Percentiles rank a stretch among this genome's conserved stretches.
These are phyloP conservation scores for Lasioglossum albipes DNA, from an alignment of 1,140 invertebrate species.

Conservation along the genomic window DNA sequence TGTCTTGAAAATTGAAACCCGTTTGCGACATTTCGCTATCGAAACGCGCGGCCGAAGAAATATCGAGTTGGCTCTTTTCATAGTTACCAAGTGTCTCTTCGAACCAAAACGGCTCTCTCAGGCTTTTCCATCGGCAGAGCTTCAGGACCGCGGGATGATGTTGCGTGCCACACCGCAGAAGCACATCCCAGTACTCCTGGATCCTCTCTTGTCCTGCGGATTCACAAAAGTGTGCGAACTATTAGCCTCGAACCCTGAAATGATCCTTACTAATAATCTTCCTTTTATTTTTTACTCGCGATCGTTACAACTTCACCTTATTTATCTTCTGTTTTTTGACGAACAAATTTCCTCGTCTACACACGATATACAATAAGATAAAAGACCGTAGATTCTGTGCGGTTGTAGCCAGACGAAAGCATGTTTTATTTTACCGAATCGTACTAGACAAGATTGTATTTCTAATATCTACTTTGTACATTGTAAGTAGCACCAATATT, in stretches of 20 bases:
- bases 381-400: too few species aligned
- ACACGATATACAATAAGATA: too few species aligned
- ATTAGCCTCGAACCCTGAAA: too few species aligned
- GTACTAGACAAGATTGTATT: background rate
- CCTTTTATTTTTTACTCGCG: too few species aligned
- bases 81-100: constrained; percentile 6
- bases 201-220: constrained; percentile 63
- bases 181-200: constrained; percentile 52
- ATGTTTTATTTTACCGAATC: too few species aligned
- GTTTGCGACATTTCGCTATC: too few species aligned
- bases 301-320: too few species aligned
- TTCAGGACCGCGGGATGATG: constrained; percentile 43
- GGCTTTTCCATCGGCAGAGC: constrained; percentile 65
- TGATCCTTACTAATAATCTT: too few species aligned
- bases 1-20: too few species aligned
- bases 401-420: too few species aligned
- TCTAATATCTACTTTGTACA: background rate
- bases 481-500: background rate
- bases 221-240: background rate
- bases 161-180: constrained; percentile 45
- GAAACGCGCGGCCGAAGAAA: background rate
- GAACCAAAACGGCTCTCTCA: constrained; percentile 59
- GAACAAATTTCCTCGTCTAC: too few species aligned
- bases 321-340: too few species aligned
- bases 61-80: background rate